phyloP scores from a whole-genome alignment of 1,140 invertebrate species.

The Drosophila pseudoobscura region DNA sequence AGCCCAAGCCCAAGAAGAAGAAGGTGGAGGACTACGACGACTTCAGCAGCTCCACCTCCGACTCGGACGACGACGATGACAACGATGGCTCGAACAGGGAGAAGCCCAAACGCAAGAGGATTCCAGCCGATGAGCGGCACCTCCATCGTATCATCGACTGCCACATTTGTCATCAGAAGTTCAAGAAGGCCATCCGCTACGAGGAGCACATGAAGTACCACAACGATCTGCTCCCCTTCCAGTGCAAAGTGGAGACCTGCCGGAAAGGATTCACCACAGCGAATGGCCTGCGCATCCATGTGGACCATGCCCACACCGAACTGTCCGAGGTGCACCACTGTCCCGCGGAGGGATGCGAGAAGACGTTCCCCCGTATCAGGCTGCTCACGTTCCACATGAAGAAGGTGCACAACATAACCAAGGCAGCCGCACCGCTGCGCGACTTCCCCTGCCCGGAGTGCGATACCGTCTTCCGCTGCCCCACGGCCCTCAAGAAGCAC shows the following conservation, averaged over 20 bases:
- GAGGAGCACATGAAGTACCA: constrained; percentile 81
- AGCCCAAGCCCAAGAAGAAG: constrained; percentile 45
- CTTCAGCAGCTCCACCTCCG: constrained; percentile 27
- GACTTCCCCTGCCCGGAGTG: constrained; percentile 76
- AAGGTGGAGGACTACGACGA: constrained; percentile 45
- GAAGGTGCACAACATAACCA: constrained; percentile 73
- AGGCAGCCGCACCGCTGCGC: constrained; percentile 64
- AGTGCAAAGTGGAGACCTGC: constrained; percentile 74
- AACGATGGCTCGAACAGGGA: constrained; percentile 19
- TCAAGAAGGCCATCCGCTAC: constrained; percentile 76
- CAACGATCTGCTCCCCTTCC: constrained; percentile 77
- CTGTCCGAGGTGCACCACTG: constrained; percentile 70
- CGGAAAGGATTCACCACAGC: constrained; percentile 79
- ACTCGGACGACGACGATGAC: constrained; percentile 45
- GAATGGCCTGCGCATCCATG: constrained; percentile 74
- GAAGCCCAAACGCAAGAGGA: constrained; percentile 70
- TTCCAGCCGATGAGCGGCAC: constrained; percentile 65
- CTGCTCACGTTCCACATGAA: constrained; percentile 79
- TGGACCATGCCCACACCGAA: constrained; percentile 76
- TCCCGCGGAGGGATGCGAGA: constrained; percentile 68
- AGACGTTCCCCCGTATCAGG: constrained; percentile 74
- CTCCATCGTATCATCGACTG: constrained; percentile 76
- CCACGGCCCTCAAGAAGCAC: constrained; percentile 83
- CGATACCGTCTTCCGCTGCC: constrained; percentile 78
- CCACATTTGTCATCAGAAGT: constrained; percentile 80